Evolutionary conservation across 2,113 vertebrate species (phyloP).

Genomic region (Phyllopteryx taeniolatus): DNA sequence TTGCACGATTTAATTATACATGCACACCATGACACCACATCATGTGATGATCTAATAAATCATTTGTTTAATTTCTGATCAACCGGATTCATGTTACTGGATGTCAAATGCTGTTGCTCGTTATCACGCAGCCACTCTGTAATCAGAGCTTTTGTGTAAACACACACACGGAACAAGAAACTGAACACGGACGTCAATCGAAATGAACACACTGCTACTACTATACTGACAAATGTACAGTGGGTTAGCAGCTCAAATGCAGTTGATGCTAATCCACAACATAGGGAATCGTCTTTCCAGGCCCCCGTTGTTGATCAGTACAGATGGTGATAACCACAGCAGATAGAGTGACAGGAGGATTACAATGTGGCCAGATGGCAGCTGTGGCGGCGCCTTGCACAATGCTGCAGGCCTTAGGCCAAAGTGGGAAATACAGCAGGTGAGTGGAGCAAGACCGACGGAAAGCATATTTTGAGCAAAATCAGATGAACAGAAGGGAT

Average conservation of each 20-base stretch:
- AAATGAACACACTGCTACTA: neutral
- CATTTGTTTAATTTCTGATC: neutral
- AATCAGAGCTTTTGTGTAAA: neutral
- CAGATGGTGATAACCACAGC: neutral
- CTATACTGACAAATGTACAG: neutral
- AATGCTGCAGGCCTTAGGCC: neutral
- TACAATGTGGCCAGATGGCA: neutral
- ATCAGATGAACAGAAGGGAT: neutral
- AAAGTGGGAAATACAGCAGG: neutral
- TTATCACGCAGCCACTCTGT: neutral
- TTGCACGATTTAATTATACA: neutral
- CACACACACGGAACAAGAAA: neutral
- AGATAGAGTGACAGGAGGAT: conserved; percentile 1
- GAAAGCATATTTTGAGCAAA: neutral
- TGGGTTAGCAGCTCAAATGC: neutral
- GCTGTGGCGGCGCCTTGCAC: neutral
- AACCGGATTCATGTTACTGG: neutral
- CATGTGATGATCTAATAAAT: neutral
- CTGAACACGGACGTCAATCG: neutral
- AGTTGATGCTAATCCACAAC: neutral
- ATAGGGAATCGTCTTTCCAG: neutral
- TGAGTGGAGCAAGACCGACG: neutral
- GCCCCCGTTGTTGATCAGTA: neutral
- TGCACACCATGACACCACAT: neutral
- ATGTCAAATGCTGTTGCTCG: neutral